Evolutionary conservation across 2,113 vertebrate species (phyloP).

Genomic region (Athene cunicularia): DNA sequence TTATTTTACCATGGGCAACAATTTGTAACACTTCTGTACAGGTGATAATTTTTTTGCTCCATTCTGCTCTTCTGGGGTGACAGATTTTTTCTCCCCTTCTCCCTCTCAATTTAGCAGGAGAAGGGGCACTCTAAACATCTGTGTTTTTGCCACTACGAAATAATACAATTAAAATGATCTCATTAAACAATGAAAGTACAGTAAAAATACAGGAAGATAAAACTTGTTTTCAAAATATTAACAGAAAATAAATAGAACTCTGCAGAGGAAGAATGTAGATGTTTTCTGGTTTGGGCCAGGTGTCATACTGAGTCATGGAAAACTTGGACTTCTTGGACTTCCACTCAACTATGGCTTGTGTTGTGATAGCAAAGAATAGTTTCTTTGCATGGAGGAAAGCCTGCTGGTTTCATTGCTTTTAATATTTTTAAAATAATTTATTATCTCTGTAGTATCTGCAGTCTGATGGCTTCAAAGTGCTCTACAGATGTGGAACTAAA

Average conservation of each 20-base stretch:
- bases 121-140: not conserved
- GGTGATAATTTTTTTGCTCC: not conserved
- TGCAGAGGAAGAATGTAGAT: not conserved
- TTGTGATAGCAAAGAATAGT: not conserved
- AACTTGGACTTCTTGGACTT: not conserved
- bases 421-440: not conserved
- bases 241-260: not conserved
- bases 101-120: not conserved
- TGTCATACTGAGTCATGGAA: not conserved
- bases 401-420: not conserved
- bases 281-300: not conserved
- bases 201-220: not conserved
- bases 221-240: not conserved
- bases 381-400: not conserved
- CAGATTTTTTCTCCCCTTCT: not conserved
- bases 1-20: not conserved
- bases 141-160: not conserved
- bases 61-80: not conserved
- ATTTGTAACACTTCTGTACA: not conserved
- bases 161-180: not conserved
- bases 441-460: not conserved
- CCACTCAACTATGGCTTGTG: not conserved
- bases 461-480: not conserved
- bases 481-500: not conserved
- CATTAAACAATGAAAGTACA: not conserved